Conservation (phyloP, 2,888 invertebrate genomes). For the Lutraria lutraria region DNA sequence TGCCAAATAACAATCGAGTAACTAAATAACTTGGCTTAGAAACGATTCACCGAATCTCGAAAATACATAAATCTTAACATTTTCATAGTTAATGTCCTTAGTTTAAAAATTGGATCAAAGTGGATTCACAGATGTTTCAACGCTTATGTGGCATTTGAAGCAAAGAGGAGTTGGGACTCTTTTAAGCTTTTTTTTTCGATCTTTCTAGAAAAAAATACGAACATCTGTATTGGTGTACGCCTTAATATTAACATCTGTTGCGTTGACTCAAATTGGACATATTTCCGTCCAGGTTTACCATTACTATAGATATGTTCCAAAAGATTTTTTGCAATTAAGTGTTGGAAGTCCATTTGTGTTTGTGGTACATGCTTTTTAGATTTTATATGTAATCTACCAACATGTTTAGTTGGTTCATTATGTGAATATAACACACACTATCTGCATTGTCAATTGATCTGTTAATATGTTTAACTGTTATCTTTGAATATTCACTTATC, state of each 20-base stretch:
- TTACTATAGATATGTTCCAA: neutral
- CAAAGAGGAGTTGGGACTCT: neutral
- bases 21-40: neutral
- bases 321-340: neutral
- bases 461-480: slow-evolving; percentile 6
- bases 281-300: neutral
- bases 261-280: slow-evolving; percentile 9
- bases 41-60: neutral
- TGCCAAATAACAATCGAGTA: slow-evolving; percentile 16
- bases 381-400: neutral
- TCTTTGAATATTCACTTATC: slow-evolving; percentile 7
- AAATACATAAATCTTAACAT: slow-evolving; percentile 16
- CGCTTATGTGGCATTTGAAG: slow-evolving; percentile 16
- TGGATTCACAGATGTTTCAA: neutral
- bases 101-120: slow-evolving; percentile 1
- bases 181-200: neutral
- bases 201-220: neutral
- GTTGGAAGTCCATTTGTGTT: neutral
- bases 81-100: slow-evolving; percentile 20
- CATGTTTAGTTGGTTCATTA: neutral
- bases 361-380: neutral
- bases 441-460: slow-evolving; percentile 19
- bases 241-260: slow-evolving; percentile 10
- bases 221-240: slow-evolving; percentile 9
- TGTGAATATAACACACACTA: neutral